Evolutionary conservation across 2,113 vertebrate species (phyloP), one percentile per base, ranked within the genome.

Genomic region (Eptatretus burgeri): DNA sequence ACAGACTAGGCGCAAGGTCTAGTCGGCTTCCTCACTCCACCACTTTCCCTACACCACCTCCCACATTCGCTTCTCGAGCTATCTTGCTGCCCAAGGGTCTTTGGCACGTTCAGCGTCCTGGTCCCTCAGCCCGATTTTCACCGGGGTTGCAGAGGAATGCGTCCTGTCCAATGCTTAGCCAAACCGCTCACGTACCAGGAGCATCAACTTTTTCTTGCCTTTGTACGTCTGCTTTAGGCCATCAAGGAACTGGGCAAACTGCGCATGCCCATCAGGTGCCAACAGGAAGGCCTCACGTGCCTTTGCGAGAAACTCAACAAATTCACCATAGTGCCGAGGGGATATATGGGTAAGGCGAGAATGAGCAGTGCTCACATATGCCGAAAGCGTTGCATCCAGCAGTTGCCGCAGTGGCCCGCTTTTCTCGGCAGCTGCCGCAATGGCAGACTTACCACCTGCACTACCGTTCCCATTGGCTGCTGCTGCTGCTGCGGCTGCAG

Each of bases 191-290:
- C 74, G 69, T 51, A 77, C 74, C 50, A 77, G 41, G 11, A 76
- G 69, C 76, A 76, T 76, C 5, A 77, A 70, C 65, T 77, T 77
- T 63, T 76, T 77, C 63, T 77, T 77, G 63, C 75, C 76, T 65
- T 76, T 76, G 71, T 76, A 76, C 51, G 74, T 76, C 67, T 75
- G 75, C 65, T 75, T 77, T 60, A 76, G 71, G 68, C 71, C 75
- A 63, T 76, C 75, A 20, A 77, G 27, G 53, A 77, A 76, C 64
- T 74, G 73, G 11, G 70, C 14, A 1, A 77, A 77, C 66, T 75
- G 76, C 2, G 73, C 52, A 65, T 76, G 76, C 14, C 76, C 76
- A 0, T 77, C 74, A 1, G 74, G 70, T 0, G 76, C 75, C 70
- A 77, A 66, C 63, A 77, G 71, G 67, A 77, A 76, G 49, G 76